These are phyloP conservation scores for Ctenosaura bakeri DNA, from an alignment of 2,797 vertebrate species.

Conservation along the genomic window DNA sequence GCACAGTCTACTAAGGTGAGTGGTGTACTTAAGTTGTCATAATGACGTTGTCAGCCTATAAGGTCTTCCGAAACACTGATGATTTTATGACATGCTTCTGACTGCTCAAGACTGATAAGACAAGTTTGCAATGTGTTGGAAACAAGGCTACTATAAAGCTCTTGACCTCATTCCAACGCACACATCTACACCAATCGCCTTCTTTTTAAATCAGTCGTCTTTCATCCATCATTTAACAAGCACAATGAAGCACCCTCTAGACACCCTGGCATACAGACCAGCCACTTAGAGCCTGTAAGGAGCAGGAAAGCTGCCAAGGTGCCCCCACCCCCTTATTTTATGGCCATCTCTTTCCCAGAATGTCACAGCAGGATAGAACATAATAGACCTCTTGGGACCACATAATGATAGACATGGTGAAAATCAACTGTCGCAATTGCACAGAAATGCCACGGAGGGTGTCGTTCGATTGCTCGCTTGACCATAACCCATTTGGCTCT, in stretches of 20 bases:
- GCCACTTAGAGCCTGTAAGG: background rate
- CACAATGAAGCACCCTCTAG: background rate
- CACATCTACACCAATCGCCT: background rate
- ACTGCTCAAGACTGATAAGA: no score
- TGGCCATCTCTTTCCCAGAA: background rate
- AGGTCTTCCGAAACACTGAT: no score
- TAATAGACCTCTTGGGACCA: background rate
- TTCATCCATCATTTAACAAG: conserved; percentile 7
- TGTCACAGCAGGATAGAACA: background rate
- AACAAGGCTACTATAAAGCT: background rate
- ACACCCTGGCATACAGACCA: background rate
- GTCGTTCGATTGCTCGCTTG: background rate
- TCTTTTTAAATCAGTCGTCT: accelerated
- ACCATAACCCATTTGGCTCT: background rate
- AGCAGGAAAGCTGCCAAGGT: background rate
- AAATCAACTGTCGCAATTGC: background rate
- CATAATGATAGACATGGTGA: background rate
- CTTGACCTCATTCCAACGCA: background rate
- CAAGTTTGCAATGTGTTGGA: no score
- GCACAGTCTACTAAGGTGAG: no score
- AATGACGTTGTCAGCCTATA: no score
- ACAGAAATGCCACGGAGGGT: background rate
- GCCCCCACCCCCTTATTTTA: background rate
- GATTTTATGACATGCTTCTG: no score
- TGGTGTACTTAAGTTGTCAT: no score